Conservation (phyloP, 2,113 vertebrate genomes). For the Siphamia tubifer region DNA sequence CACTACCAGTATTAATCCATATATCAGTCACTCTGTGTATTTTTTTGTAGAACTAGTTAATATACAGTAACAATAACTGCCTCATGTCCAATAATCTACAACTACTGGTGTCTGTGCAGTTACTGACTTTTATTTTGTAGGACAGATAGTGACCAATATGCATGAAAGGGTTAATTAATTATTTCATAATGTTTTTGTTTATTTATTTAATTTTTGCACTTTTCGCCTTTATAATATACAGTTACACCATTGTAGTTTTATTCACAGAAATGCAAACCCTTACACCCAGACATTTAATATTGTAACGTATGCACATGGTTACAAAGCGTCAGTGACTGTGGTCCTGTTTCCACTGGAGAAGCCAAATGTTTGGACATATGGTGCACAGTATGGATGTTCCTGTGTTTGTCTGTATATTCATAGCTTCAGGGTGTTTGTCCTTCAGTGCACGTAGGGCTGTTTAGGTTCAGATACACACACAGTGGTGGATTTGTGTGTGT, state of each 20-base stretch:
- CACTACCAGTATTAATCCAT: no score
- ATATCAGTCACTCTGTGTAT: no score
- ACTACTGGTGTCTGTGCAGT: no score
- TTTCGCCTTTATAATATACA: no score
- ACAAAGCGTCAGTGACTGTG: background rate
- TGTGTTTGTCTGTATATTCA: conserved; percentile 7
- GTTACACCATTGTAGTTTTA: background rate
- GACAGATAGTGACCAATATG: no score
- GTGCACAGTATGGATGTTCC: conserved; percentile 46
- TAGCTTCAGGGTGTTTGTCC: background rate
- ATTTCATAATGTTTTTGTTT: no score
- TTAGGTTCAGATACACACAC: conserved; percentile 2
- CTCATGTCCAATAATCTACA: no score
- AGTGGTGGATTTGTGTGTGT: background rate
- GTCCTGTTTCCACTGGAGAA: conserved; percentile 5
- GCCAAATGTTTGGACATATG: conserved; percentile 72
- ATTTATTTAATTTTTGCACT: no score
- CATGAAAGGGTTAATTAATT: no score
- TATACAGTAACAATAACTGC: no score
- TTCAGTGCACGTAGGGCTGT: conserved; percentile 4
- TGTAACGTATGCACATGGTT: background rate
- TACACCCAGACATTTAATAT: conserved; percentile 5
- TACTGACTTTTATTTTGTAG: no score
- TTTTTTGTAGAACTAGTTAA: no score
- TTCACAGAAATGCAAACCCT: background rate